phyloP scores from a whole-genome alignment of 2,888 invertebrate species.

The Morpho achilles region DNA sequence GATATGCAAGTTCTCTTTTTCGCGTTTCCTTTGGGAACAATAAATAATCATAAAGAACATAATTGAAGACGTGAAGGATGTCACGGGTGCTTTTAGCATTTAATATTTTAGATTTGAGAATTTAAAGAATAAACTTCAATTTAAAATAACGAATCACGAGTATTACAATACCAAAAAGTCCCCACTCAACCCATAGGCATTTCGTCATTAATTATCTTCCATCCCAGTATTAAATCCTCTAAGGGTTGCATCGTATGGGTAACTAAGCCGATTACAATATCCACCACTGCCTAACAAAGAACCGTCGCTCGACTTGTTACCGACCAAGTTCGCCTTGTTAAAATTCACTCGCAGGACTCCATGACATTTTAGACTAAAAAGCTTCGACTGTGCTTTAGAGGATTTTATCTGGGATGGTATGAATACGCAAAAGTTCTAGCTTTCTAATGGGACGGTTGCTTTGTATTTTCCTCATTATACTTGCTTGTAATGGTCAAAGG shows the following conservation, averaged over 20 bases:
- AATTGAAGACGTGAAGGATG: too few species aligned
- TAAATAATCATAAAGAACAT: too few species aligned
- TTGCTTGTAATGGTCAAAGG: slow-evolving; percentile 7
- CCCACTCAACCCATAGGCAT: slow-evolving; percentile 9
- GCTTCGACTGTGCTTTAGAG: slow-evolving; percentile 30
- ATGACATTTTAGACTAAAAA: slow-evolving; percentile 39
- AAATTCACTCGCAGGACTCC: slow-evolving; percentile 40
- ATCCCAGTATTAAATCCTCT: slow-evolving; percentile 38
- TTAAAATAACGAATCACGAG: too few species aligned
- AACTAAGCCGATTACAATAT: slow-evolving; percentile 62
- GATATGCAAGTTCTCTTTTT: too few species aligned
- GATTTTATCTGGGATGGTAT: slow-evolving; percentile 31
- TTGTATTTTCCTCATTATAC: slow-evolving; percentile 14
- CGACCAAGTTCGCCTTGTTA: slow-evolving; percentile 59
- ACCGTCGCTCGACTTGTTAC: slow-evolving; percentile 48
- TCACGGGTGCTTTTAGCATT: too few species aligned
- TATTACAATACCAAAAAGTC: too few species aligned
- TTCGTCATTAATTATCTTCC: slow-evolving; percentile 36
- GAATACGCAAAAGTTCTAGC: slow-evolving; percentile 23
- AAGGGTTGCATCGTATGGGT: slow-evolving; percentile 41
- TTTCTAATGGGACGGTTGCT: slow-evolving; percentile 19
- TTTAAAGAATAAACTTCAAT: neutral
- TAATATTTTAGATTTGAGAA: neutral
- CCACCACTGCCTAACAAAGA: slow-evolving; percentile 33
- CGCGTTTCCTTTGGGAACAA: too few species aligned